These are phyloP conservation scores for Anas georgica DNA, from an alignment of 2,797 vertebrate genomes.

Conservation along the genomic window DNA sequence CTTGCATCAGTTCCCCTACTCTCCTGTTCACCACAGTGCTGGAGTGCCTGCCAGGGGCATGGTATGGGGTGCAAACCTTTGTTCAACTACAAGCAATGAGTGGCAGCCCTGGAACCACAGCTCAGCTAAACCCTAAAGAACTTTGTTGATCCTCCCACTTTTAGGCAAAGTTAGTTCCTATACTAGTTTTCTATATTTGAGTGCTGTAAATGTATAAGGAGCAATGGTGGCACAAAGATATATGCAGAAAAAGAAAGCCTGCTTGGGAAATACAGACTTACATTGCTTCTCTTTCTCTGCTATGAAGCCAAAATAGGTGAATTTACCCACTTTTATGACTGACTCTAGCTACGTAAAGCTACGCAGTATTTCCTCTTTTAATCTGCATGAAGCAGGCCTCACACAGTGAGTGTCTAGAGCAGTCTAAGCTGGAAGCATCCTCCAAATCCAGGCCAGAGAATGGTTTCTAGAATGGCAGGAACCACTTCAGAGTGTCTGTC, in stretches of 20 bases:
- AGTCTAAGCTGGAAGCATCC: not conserved
- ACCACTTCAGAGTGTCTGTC: not conserved
- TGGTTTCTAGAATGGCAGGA: not conserved
- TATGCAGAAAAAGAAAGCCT: not conserved
- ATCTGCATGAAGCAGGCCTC: not conserved
- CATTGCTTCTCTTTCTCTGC: not conserved
- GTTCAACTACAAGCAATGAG: not conserved
- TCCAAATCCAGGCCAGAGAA: not conserved
- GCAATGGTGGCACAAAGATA: not conserved
- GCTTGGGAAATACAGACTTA: not conserved
- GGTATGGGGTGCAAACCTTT: not conserved
- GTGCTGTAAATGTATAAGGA: not conserved
- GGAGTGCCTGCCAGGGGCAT: not conserved
- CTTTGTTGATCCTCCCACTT: not conserved
- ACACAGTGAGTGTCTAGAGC: not conserved
- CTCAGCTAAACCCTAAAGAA: not conserved
- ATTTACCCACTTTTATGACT: not conserved
- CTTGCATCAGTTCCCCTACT: not conserved
- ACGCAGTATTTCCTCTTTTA: not conserved
- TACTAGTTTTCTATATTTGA: not conserved
- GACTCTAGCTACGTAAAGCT: not conserved
- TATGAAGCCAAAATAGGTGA: not conserved
- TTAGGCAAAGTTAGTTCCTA: not conserved
- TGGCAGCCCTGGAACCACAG: not conserved
- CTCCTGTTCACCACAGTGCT: not conserved